These are phyloP conservation scores for Masticophis lateralis DNA, from an alignment of 2,797 vertebrate species.

Conservation along the genomic window DNA sequence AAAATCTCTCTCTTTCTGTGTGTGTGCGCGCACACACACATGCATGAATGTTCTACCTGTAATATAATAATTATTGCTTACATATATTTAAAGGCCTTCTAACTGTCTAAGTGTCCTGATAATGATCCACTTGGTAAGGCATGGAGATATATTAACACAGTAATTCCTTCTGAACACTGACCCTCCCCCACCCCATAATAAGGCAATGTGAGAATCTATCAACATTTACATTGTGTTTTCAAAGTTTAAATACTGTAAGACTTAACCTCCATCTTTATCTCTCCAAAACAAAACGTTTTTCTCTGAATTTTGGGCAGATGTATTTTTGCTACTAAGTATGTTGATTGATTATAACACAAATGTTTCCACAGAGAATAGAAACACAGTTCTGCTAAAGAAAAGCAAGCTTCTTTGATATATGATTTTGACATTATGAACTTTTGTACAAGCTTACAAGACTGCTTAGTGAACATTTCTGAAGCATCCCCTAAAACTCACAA, in stretches of 20 bases:
- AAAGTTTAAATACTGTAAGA: background rate
- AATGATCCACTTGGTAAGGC: constrained; percentile 12
- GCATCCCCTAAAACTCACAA: background rate
- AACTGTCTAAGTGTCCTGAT: constrained; percentile 25
- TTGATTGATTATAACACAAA: background rate
- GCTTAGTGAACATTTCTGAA: background rate
- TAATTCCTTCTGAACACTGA: background rate
- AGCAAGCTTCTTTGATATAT: background rate
- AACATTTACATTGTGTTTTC: background rate
- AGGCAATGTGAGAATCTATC: background rate
- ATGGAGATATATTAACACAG: constrained; percentile 17
- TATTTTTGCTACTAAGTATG: background rate
- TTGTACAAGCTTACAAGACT: background rate
- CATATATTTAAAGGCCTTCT: background rate
- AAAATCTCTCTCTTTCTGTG: too few relatives aligned
- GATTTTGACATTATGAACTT: background rate
- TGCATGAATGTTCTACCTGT: background rate
- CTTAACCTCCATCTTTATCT: background rate
- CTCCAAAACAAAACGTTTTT: background rate
- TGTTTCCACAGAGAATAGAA: background rate
- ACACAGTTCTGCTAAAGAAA: background rate
- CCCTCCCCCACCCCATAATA: accelerated
- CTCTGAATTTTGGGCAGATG: background rate
- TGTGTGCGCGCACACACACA: background rate
- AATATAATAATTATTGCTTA: background rate